Base-by-base conservation (phyloP, 2,113 vertebrate genomes). In the Eretmochelys imbricata region DNA sequence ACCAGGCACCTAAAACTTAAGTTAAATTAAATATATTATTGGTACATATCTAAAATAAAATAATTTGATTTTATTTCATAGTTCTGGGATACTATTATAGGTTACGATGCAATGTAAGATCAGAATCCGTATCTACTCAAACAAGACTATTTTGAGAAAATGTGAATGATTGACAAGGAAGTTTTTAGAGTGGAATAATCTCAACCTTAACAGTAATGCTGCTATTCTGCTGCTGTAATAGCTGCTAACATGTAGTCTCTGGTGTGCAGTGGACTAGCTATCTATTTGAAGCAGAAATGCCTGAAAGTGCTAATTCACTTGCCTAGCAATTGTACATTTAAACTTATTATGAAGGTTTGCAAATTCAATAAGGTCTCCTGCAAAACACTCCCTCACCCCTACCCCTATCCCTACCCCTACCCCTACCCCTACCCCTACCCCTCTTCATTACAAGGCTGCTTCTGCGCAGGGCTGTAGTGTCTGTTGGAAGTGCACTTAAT, bases 301-400 rank as follows among this genome's bases (percentile, higher is more conserved):
- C 91, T 82, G 59, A 90, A 55, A 79, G n/a, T 69, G 35, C 57
- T 86, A 95, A 90, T 87, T 94, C 87, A 55, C 92, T 88, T 96
- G 87, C 93, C 65, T 85, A 80, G 89, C 89, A 89, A 93, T 50
- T 0, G 42, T 22, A 95, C 12, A 1, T 88, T 81, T 83, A n/a
- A 50, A 78, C 14, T 62, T 89, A 17, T 1, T 31, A 69, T 65
- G 86, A 82, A n/a, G 4, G 0, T 24, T 84, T 0, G 0, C 79
- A 93, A 91, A 96, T 90, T 75, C 1, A 38, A 92, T 87, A 31
- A 42, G 24, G 80, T 84, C 91, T 91, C 94, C 51, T 88, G 81
- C 89, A 94, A 96, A 95, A 89, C 31, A 69, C 35, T 16, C 8
- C 53, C 62, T 14, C 62, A 16, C 6, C 6, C 65, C 42, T 42